A percentile compares a stretch with the other conserved stretches of the same genome.
phyloP scores from a whole-genome alignment of 2,113 vertebrate species.

The Circaetus cinerascens region DNA sequence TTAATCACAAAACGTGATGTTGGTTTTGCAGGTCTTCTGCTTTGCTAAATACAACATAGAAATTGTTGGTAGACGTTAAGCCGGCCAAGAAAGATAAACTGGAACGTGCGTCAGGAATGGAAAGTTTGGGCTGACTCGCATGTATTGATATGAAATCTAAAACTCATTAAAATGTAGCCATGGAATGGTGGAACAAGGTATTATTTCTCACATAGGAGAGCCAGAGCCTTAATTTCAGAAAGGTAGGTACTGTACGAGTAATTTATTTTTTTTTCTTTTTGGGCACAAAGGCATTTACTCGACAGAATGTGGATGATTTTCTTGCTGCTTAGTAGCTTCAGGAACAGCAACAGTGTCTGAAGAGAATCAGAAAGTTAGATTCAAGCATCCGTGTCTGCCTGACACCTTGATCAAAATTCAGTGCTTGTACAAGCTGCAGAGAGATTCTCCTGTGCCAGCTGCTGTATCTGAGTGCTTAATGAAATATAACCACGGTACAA shows the following conservation, averaged over 20 bases:
- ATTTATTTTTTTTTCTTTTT: not conserved
- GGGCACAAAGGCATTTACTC: not conserved
- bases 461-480: not conserved
- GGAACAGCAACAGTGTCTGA: not conserved
- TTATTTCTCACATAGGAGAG: not conserved
- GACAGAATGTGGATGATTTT: not conserved
- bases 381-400: not conserved
- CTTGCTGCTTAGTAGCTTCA: not conserved
- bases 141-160: not conserved
- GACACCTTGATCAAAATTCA: not conserved
- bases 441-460: not conserved
- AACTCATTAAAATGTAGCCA: not conserved
- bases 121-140: not conserved
- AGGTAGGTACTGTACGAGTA: not conserved
- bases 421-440: not conserved
- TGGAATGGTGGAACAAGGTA: not conserved
- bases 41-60: not conserved
- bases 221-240: not conserved
- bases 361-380: not conserved
- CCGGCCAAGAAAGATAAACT: not conserved
- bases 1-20: not conserved
- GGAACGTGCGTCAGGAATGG: not conserved
- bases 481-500: not conserved
- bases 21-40: not conserved
- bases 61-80: not conserved